phyloP scores from a whole-genome alignment of 37 sponge, comb jelly and placozoan species.

The Hexactinellida sp. region DNA sequence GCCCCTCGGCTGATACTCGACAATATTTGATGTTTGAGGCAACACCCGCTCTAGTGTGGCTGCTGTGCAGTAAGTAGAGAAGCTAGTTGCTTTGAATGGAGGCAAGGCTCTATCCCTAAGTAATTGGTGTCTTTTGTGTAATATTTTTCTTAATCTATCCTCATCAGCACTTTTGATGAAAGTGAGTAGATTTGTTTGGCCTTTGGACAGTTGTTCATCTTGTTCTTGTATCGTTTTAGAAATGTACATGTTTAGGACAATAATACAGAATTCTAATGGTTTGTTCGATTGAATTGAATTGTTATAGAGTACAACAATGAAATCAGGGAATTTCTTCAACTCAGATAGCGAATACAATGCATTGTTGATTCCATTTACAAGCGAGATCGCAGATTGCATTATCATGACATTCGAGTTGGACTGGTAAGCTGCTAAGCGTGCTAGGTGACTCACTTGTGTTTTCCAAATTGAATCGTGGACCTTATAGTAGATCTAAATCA shows the following conservation, averaged over 20 bases:
- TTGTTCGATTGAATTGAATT: neutral
- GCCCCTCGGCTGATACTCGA: neutral
- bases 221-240: conserved; percentile 7
- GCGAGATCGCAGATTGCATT: neutral
- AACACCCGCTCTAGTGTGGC: neutral
- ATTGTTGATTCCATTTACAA: neutral
- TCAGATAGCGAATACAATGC: neutral
- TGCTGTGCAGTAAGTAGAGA: neutral
- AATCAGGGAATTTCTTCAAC: neutral
- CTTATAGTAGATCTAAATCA: neutral
- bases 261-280: neutral
- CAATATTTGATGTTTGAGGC: neutral
- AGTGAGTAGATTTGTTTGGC: neutral
- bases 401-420: conserved; percentile 5
- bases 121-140: neutral
- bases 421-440: neutral
- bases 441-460: neutral
- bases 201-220: neutral
- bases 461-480: neutral
- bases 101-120: neutral
- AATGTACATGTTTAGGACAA: neutral
- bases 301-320: conserved; percentile 4
- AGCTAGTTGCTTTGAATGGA: neutral
- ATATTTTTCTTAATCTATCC: neutral
- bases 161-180: neutral